Conservation (phyloP, 1,140 invertebrate genomes). For the Aphis gossypii region DNA sequence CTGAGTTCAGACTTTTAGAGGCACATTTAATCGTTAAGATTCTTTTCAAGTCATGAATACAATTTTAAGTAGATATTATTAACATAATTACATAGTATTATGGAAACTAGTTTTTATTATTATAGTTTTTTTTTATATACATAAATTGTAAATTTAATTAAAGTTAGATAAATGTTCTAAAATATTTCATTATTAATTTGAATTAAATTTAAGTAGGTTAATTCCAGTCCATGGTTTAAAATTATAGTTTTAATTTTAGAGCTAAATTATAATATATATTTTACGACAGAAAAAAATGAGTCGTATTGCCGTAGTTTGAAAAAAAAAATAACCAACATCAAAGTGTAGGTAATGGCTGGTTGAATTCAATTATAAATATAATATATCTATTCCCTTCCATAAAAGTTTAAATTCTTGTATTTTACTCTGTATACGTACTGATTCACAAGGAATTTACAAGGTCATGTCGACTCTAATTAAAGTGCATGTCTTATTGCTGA, state of each 20-base stretch:
- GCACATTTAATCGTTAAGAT: neutral
- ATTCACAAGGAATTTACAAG: conserved; percentile 18
- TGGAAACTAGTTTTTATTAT: too few species aligned
- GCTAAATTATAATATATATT: too few species aligned
- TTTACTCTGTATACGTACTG: neutral
- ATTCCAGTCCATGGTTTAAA: too few species aligned
- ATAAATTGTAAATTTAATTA: too few species aligned
- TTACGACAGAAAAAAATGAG: neutral
- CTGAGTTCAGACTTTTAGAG: neutral
- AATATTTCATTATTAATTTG: too few species aligned
- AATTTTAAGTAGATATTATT: too few species aligned
- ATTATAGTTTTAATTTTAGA: too few species aligned
- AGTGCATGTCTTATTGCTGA: neutral
- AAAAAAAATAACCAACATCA: neutral
- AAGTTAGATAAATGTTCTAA: too few species aligned
- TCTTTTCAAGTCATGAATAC: neutral
- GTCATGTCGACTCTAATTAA: conserved; percentile 21
- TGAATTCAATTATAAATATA: neutral
- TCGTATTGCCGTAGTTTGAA: neutral
- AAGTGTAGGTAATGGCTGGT: neutral
- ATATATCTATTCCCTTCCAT: neutral
- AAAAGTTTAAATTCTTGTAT: neutral
- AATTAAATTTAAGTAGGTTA: too few species aligned
- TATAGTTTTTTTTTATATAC: too few species aligned
- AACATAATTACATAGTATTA: too few species aligned